phyloP scores from a whole-genome alignment of 2,888 invertebrate species.

The Tinea pellionella region DNA sequence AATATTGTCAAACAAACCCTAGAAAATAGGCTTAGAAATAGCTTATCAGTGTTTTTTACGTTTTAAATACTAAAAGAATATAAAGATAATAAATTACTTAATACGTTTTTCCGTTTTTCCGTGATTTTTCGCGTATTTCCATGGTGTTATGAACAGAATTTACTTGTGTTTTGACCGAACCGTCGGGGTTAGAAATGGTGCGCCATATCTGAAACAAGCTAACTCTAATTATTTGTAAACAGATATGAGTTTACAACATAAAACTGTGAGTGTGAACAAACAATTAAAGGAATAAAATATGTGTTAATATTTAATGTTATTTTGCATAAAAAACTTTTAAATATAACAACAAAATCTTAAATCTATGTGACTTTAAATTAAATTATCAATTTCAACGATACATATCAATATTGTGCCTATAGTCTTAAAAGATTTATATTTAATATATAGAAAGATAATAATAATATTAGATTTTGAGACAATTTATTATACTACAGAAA shows the following conservation, averaged over 20 bases:
- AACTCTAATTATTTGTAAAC: not conserved
- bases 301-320: not conserved
- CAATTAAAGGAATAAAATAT: not conserved
- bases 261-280: not conserved
- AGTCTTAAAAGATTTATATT: constrained; percentile 30
- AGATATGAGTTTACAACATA: not conserved
- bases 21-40: not conserved
- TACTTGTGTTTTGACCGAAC: not conserved
- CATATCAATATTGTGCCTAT: constrained; percentile 65
- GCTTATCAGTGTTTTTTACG: not conserved
- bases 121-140: not conserved
- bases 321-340: not conserved
- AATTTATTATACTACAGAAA: not conserved
- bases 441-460: constrained; percentile 19
- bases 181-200: not conserved
- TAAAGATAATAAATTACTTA: not conserved
- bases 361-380: not conserved
- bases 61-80: not conserved
- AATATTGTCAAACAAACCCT: not conserved
- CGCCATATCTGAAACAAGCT: not conserved
- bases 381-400: constrained; percentile 27
- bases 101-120: not conserved
- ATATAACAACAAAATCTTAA: not conserved
- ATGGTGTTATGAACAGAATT: not conserved
- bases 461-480: not conserved